phyloP scores from a whole-genome alignment of 1,140 invertebrate genomes.

The Helicoverpa zea region DNA sequence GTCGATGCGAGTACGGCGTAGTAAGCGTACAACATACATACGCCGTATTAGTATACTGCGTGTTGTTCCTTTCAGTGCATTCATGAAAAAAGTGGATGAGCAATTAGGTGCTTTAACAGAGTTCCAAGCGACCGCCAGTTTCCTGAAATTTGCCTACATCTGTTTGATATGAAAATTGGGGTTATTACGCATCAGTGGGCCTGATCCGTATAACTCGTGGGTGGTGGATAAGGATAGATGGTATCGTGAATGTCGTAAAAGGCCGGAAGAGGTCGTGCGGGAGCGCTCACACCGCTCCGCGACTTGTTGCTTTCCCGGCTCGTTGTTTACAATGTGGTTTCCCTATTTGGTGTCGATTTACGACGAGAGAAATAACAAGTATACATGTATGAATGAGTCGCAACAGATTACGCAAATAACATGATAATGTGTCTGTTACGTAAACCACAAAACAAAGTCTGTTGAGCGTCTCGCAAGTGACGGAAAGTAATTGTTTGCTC shows the following conservation, averaged over 20 bases:
- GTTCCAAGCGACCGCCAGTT: constrained; percentile 18
- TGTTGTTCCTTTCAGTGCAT: constrained; percentile 19
- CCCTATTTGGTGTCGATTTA: constrained; percentile 61
- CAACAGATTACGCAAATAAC: constrained; percentile 51
- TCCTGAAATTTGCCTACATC: constrained; percentile 20
- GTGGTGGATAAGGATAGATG: constrained; percentile 56
- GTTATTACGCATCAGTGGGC: constrained; percentile 45
- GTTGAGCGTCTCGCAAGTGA: constrained; percentile 23
- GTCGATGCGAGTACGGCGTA: constrained; percentile 71
- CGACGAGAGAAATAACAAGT: constrained; percentile 56
- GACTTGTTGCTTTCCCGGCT: constrained; percentile 73
- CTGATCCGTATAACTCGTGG: constrained; percentile 41
- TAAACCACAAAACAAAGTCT: constrained; percentile 44
- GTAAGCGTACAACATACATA: constrained; percentile 55
- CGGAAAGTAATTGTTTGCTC: constrained; percentile 47
- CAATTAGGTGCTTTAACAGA: constrained; percentile 29
- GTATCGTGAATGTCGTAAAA: constrained; percentile 60
- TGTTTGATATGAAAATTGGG: constrained; percentile 42
- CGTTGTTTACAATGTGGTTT: constrained; percentile 69
- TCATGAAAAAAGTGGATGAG: constrained; percentile 23
- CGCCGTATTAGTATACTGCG: constrained; percentile 2
- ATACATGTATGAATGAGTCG: constrained; percentile 52
- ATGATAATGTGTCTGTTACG: constrained; percentile 15
- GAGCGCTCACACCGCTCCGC: constrained; percentile 55
- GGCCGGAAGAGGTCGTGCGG: constrained; percentile 65